Base-by-base conservation (phyloP, 2,888 invertebrate genomes). In the Brachycybe producta region DNA sequence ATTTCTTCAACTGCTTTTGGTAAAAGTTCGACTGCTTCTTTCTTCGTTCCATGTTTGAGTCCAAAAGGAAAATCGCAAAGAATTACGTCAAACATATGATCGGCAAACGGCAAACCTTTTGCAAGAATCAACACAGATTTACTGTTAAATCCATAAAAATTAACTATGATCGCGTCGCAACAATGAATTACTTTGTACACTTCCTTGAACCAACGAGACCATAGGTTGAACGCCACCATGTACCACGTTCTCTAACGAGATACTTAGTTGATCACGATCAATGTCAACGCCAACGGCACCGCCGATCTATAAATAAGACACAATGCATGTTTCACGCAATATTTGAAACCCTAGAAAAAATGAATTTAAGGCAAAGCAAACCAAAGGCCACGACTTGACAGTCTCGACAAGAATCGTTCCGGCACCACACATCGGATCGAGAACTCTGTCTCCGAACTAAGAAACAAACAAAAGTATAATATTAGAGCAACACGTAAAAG, bases 361-460 rank as follows among this genome's bases (percentile, higher is more conserved):
- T 11, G 8, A 30, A 30, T 19, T n/a, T n/a, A n/a, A n/a, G n/a
- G n/a, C n/a, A n/a, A n/a, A n/a, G n/a, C n/a, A n/a, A n/a, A n/a
- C 3, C 30, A 43, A 27, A 26, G 26, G 26, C 43, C 43, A 43
- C 5, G 28, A 43, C 15, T 43, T 43, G 5, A 28, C 11, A 8
- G 48, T 43, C 43, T 55, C 55, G 8, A 52, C 30, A 17, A 55
- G 26, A 30, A 55, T 50, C 8, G 55, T 55, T 30, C 42, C 55
- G 26, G 54, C 52, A 27, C 55, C 55, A 30, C 54, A 55, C 55
- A 55, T 55, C 8, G 55, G 55, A 40, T 55, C 55, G n/a, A 55
- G 26, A n/a, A 55, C 38, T 11, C 52, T 39, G 40, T 55, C 52
- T 0, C 36, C 21, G 11, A 43, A 19, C 24, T 48, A 39, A 15